Conservation (phyloP, 2,113 vertebrate genomes). For the Chauna torquata region DNA sequence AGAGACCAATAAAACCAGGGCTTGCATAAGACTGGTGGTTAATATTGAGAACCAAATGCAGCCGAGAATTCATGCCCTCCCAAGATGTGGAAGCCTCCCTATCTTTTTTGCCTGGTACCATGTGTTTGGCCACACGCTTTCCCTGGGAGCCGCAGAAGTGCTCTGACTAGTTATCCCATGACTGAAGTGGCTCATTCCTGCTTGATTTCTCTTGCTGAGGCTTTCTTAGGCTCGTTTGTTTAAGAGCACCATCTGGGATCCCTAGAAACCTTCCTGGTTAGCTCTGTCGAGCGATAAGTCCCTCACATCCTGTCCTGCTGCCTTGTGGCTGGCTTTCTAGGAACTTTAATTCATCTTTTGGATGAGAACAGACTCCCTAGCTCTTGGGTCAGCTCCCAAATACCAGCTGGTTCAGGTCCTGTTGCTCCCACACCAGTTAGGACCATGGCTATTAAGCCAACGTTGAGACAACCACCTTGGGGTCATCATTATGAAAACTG, state of each 20-base stretch:
- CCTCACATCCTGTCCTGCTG: background rate
- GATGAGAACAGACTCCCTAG: background rate
- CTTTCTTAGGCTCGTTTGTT: background rate
- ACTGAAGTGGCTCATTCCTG: background rate
- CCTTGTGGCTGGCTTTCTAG: background rate
- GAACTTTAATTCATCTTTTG: background rate
- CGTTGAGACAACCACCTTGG: background rate
- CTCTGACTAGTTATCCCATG: background rate
- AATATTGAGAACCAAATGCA: background rate
- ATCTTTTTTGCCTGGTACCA: background rate
- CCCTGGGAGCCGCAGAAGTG: background rate
- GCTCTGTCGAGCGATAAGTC: background rate
- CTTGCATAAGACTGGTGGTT: background rate
- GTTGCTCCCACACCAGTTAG: background rate
- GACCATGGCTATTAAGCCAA: fast-evolving
- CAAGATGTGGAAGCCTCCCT: background rate
- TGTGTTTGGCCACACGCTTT: constrained; percentile 23
- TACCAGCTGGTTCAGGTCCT: background rate
- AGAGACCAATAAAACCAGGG: background rate
- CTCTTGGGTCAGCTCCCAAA: background rate
- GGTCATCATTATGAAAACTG: background rate
- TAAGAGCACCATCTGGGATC: constrained; percentile 33
- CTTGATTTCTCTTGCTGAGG: background rate
- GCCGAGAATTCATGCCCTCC: fast-evolving
- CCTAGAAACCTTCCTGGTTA: constrained; percentile 28